A percentile compares a stretch with the other conserved stretches of the same genome.
These are phyloP conservation scores for Mustelus asterias DNA, from an alignment of 2,113 vertebrate species.

Conservation along the genomic window DNA sequence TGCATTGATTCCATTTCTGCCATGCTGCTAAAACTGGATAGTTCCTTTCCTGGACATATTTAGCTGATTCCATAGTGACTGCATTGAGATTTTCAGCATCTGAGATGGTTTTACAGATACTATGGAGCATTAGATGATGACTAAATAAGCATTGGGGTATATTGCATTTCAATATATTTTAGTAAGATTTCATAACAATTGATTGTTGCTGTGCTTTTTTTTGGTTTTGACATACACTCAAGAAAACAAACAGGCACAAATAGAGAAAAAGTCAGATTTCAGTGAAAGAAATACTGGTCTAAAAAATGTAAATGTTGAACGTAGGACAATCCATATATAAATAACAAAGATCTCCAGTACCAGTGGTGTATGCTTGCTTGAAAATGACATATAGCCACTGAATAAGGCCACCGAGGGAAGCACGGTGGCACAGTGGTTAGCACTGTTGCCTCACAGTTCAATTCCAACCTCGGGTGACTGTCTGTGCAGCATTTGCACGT, in stretches of 20 bases:
- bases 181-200: neutral
- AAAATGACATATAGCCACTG: neutral
- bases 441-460: too few species aligned
- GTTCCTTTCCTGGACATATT: neutral
- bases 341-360: neutral
- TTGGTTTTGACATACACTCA: neutral
- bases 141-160: neutral
- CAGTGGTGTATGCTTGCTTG: neutral
- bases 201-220: neutral
- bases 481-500: too few species aligned
- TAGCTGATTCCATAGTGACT: conserved; percentile 12
- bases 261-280: neutral
- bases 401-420: too few species aligned
- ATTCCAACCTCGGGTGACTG: too few species aligned
- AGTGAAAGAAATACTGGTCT: neutral
- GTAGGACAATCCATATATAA: neutral
- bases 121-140: neutral
- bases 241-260: neutral
- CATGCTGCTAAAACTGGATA: neutral
- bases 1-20: neutral
- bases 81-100: neutral
- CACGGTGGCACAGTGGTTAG: too few species aligned
- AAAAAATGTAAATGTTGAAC: neutral
- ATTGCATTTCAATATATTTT: neutral
- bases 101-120: neutral